A percentile compares a stretch with the other conserved stretches of the same genome.
These are phyloP conservation scores for Ceratina calcarata DNA, from an alignment of 1,140 invertebrate species.

Conservation along the genomic window DNA sequence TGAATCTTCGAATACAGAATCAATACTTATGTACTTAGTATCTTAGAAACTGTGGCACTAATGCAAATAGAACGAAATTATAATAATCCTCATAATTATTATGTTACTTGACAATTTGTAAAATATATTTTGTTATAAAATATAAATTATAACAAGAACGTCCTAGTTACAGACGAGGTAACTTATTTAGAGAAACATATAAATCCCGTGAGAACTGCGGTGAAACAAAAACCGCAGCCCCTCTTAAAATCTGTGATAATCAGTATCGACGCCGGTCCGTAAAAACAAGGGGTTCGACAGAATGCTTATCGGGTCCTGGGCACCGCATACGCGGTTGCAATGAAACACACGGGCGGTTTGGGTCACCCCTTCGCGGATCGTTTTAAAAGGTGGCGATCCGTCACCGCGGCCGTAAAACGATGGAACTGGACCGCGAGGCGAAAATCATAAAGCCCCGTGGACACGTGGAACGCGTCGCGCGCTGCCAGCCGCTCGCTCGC, in stretches of 20 bases:
- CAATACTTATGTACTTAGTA: too few relatives aligned
- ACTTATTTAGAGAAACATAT: neutral
- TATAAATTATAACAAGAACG: too few relatives aligned
- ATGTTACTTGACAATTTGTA: too few relatives aligned
- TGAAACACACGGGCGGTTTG: conserved; percentile 2
- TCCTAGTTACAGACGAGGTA: too few relatives aligned
- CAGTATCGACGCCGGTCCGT: neutral
- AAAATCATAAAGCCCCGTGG: conserved; percentile 10
- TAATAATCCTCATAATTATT: too few relatives aligned
- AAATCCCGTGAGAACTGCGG: neutral
- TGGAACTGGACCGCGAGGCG: conserved; percentile 9
- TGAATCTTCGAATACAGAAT: too few relatives aligned
- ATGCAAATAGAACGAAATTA: too few relatives aligned
- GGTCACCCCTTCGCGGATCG: conserved; percentile 1
- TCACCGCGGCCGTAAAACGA: conserved; percentile 49
- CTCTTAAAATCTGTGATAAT: neutral
- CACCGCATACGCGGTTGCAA: neutral
- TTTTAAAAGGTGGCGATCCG: conserved; percentile 49
- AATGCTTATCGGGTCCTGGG: neutral
- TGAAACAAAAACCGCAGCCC: neutral
- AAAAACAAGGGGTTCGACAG: neutral
- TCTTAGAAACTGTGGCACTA: too few relatives aligned
- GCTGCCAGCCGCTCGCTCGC: conserved; percentile 6
- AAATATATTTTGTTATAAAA: too few relatives aligned
- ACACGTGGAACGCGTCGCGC: conserved; percentile 28